Evolutionary conservation across 2,113 vertebrate species (phyloP).

Genomic region (Sclerurus mexicanus): DNA sequence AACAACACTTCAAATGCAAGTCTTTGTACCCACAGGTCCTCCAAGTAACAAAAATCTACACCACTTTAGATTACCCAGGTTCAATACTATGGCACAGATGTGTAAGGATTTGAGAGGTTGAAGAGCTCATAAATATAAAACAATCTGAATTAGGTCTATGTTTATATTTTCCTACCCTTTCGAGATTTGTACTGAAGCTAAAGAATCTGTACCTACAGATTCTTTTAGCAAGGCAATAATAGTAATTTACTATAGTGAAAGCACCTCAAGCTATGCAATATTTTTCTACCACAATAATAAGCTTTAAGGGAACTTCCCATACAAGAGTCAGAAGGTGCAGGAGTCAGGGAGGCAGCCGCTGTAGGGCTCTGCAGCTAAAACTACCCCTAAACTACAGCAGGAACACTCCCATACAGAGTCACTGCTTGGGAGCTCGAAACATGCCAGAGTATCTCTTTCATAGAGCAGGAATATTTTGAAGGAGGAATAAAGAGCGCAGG

Average conservation of each 20-base stretch:
- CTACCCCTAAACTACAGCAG: neutral
- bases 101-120: neutral
- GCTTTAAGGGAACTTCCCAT: neutral
- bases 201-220: neutral
- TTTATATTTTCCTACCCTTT: neutral
- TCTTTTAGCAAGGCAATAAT: neutral
- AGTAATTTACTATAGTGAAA: neutral
- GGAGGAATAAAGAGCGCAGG: neutral
- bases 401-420: neutral
- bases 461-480: neutral
- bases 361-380: neutral
- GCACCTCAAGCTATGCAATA: neutral
- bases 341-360: neutral
- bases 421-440: neutral
- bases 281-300: neutral
- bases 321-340: neutral
- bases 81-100: neutral
- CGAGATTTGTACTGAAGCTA: neutral
- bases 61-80: neutral
- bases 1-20: slow-evolving; percentile 6
- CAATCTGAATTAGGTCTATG: neutral
- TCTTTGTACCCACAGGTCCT: neutral
- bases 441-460: neutral
- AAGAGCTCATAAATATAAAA: neutral
- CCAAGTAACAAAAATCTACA: neutral